Base-by-base conservation (phyloP, 2,113 vertebrate species). In the Monopterus albus region DNA sequence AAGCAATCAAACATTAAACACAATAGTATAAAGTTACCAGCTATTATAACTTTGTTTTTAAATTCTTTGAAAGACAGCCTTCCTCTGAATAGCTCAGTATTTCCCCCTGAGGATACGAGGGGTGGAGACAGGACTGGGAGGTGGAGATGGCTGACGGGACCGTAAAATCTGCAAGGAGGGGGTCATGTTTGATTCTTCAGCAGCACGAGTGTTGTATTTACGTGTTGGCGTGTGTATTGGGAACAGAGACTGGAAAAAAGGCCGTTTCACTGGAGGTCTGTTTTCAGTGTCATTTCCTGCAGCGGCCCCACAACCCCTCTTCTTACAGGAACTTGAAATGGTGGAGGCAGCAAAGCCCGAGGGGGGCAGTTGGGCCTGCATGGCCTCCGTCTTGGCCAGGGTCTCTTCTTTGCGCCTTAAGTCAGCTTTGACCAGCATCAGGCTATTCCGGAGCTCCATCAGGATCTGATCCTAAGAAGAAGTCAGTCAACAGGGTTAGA, bases 401-500 rank as follows among this genome's bases (percentile, higher is more conserved):
- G 91, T 93, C 42, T 95, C 89, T 0, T 91, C 95, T 79, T 96
- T 97, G 74, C 92, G 94, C 73, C 93, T 91, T 58, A 98, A 85
- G 67, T 98, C 96, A 25, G 96, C 90, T 87, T 96, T 98, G 25
- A 98, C 94, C 64, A 98, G 88, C 75, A 91, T 87, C 91, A 98
- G 92, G 75, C 94, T 94, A 21, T 96, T 98, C 82, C 98, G 97
- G 25, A 99, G 94, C 84, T 99, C 96, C 87, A 94, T 92, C 80
- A 98, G 82, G 14, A 96, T 95, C 85, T 98, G 96, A 87, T 95
- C 96, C 98, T 99, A 87, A 80, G 83, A 85, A 76, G 50, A 49
- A 82, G 83, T 87, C 25, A 83, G 82, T 82, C 5, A 38, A 68
- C 28, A 81, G 77, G 81, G 90, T 91, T 91, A 91, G 72, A 75